phyloP scores from a whole-genome alignment of 1,140 invertebrate genomes.

The Papilio glaucus region DNA sequence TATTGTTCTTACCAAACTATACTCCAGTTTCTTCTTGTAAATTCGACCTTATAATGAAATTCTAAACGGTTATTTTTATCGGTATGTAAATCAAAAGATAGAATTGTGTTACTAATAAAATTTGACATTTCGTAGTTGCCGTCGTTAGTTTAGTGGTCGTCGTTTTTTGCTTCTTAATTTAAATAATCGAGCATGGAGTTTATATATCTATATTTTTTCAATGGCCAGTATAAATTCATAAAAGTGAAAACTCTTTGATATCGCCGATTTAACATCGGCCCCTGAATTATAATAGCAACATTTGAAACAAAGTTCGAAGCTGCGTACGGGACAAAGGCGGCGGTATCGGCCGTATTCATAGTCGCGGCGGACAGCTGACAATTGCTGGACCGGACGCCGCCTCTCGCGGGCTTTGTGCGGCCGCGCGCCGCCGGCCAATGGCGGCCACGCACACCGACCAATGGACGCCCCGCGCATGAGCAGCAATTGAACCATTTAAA shows the following conservation, averaged over 20 bases:
- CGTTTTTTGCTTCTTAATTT: too few relatives aligned
- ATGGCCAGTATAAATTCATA: background rate
- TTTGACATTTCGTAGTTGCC: too few relatives aligned
- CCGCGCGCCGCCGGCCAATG: constrained; percentile 54
- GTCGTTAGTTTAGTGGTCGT: too few relatives aligned
- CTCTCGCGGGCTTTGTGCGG: constrained; percentile 65
- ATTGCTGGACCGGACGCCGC: constrained; percentile 63
- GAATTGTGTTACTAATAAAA: too few relatives aligned
- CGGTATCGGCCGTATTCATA: constrained; percentile 61
- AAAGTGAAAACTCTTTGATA: constrained; percentile 27
- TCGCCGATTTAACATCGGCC: constrained; percentile 24
- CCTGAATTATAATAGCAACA: constrained; percentile 36
- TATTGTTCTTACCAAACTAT: too few relatives aligned
- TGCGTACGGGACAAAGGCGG: constrained; percentile 22
- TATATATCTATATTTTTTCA: too few relatives aligned
- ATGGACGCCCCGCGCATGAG: constrained; percentile 60
- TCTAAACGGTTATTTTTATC: too few relatives aligned
- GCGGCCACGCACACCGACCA: constrained; percentile 56
- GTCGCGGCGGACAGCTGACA: constrained; percentile 64
- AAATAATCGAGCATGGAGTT: too few relatives aligned
- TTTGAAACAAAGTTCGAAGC: constrained; percentile 27
- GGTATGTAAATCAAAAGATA: too few relatives aligned
- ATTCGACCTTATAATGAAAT: too few relatives aligned
- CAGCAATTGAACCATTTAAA: constrained; percentile 65
- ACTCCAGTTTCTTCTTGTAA: too few relatives aligned